Conservation (phyloP, 2,797 vertebrate species). For the Enteromius viviparus region DNA sequence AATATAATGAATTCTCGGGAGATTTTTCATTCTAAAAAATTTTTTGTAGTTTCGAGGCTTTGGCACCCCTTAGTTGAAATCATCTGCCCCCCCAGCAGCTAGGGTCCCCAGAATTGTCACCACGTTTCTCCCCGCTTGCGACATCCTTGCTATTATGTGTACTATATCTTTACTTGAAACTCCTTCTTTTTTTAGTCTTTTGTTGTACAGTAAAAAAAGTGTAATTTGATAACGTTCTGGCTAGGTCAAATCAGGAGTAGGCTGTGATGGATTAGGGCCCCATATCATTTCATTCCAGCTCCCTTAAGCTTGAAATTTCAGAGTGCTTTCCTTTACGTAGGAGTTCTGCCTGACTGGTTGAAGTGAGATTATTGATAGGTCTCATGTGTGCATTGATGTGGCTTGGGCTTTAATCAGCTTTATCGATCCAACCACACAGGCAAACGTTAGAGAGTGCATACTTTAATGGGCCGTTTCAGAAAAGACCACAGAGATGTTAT, state of each 20-base stretch:
- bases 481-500: constrained; percentile 28
- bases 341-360: constrained; percentile 35
- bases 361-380: constrained; percentile 45
- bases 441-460: constrained; percentile 8
- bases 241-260: constrained; percentile 24
- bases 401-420: constrained; percentile 48
- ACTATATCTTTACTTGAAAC: not conserved
- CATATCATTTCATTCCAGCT: constrained; percentile 29
- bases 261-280: constrained; percentile 43
- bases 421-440: constrained; percentile 43
- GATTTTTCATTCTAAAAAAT: not conserved
- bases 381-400: constrained; percentile 39
- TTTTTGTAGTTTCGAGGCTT: not conserved
- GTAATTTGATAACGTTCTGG: constrained; percentile 27
- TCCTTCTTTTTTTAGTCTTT: not conserved
- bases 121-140: not conserved
- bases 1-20: not conserved
- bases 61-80: not conserved
- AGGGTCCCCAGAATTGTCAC: not conserved
- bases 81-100: not conserved
- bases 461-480: constrained; percentile 11
- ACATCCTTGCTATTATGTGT: not conserved
- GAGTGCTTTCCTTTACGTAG: constrained; percentile 20
- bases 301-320: constrained; percentile 43
- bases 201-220: not conserved